Percentiles rank a stretch among this genome's conserved stretches.
These are phyloP conservation scores for Coregonus ussuriensis DNA, from an alignment of 2,797 vertebrate species.

Conservation along the genomic window DNA sequence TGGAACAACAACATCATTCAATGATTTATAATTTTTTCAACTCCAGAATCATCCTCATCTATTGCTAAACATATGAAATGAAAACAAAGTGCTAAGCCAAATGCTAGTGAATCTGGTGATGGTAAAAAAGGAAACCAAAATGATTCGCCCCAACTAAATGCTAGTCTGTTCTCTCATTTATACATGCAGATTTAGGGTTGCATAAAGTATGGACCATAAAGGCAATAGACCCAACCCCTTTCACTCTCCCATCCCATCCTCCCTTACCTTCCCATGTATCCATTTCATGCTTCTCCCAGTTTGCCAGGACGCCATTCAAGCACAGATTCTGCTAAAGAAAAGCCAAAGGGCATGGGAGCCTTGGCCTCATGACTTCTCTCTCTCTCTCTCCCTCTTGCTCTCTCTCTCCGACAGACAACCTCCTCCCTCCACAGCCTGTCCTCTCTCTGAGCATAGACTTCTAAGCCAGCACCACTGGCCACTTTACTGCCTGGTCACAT, in stretches of 20 bases:
- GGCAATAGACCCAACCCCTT: constrained; percentile 18
- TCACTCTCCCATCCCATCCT: not conserved
- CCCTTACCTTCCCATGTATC: constrained; percentile 93
- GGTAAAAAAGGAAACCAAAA: constrained; percentile 50
- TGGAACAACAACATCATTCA: too few relatives aligned
- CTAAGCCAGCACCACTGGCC: constrained; percentile 80
- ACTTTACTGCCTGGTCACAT: constrained; percentile 92
- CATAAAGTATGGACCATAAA: constrained; percentile 24
- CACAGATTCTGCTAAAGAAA: constrained; percentile 65
- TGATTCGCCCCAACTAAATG: constrained; percentile 21
- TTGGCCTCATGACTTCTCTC: constrained; percentile 73
- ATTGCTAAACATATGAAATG: not conserved
- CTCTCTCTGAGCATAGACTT: constrained; percentile 75
- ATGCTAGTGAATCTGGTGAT: constrained; percentile 1
- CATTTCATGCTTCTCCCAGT: constrained; percentile 88
- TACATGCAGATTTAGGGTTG: constrained; percentile 2
- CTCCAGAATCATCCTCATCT: too few relatives aligned
- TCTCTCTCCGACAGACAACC: constrained; percentile 42
- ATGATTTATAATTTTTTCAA: too few relatives aligned
- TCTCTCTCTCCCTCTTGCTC: constrained; percentile 5
- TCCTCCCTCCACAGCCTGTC: constrained; percentile 69
- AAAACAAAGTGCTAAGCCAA: not conserved
- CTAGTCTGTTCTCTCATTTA: constrained; percentile 38
- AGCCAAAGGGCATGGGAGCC: constrained; percentile 57
- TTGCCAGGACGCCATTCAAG: constrained; percentile 83